Evolutionary conservation across 2,113 vertebrate species (phyloP), one percentile per base, ranked within the genome.

Genomic region (Brachyistius frenatus): DNA sequence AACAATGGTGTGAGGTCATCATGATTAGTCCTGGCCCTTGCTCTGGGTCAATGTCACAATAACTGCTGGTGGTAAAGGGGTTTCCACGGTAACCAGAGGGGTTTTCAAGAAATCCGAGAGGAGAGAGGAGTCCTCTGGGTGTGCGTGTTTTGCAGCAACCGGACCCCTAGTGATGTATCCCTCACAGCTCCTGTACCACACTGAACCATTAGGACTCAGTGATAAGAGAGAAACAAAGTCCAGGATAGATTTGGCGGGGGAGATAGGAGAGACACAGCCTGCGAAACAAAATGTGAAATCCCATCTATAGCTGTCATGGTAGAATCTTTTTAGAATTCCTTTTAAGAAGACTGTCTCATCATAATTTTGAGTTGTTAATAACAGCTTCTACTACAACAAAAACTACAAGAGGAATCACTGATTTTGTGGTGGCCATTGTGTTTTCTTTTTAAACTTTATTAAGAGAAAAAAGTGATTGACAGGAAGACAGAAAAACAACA

Each of bases 11-110:
- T 55, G 87, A 88, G 88, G 91, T 86, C 85, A 86, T 84, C 80
- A 33, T 78, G 80, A 80, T 91, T 67, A 68, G 72, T 65, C 65
- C 61, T 60, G 71, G 80, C 72, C 86, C 79, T 66, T 68, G 76
- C 83, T 87, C 73, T 47, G 75, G 91, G 91, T 92, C 92, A 93
- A 86, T 84, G 88, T 91, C 90, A 90, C 84, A 66, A 84, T 86
- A 83, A 91, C 83, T 89, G 87, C 76, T 10, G 23, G 71, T 78
- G 81, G 91, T 88, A 84, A 81, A 78, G 73, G 54, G 71, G 88
- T 91, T 89, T 76, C 89, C 77, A 89, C 84, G 88, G 86, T 30
- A 77, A 86, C 86, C 5, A 1, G 33, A 57, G 57, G 63, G 31
- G 2, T 44, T 63, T 70, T 64, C 55, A 50, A 77, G 72, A 75